These are phyloP conservation scores for Pyrocoelia pectoralis DNA, from an alignment of 2,888 invertebrate species.

Conservation along the genomic window DNA sequence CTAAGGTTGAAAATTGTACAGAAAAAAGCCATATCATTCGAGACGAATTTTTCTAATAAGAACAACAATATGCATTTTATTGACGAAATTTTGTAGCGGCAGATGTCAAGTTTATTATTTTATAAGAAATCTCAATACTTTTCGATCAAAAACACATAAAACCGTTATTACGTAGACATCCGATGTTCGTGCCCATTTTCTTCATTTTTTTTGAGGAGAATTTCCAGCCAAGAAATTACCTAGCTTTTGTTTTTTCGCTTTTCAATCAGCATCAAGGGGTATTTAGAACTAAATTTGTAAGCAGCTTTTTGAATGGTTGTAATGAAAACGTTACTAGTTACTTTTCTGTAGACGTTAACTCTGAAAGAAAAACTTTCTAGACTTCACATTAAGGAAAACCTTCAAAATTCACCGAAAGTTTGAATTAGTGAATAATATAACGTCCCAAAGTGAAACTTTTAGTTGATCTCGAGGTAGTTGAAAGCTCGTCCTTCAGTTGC, in stretches of 20 bases:
- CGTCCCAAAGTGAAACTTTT: conserved; percentile 39
- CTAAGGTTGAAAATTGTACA: conserved; percentile 14
- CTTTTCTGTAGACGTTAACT: conserved; percentile 15
- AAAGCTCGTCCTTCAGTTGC: conserved; percentile 43
- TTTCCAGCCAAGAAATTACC: not conserved
- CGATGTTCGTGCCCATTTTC: conserved; percentile 13
- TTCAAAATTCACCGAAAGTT: conserved; percentile 36
- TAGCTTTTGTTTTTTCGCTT: conserved; percentile 5
- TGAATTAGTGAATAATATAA: conserved; percentile 42
- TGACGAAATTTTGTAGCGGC: conserved; percentile 38
- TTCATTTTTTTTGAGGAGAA: not conserved
- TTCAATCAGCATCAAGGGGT: not conserved
- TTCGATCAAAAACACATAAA: conserved; percentile 36
- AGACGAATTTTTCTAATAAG: conserved; percentile 32
- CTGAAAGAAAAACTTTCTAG: conserved; percentile 41
- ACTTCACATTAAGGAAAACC: conserved; percentile 42
- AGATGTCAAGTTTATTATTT: conserved; percentile 43
- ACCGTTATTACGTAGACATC: conserved; percentile 29
- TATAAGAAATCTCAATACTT: conserved; percentile 35
- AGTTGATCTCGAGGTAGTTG: conserved; percentile 36
- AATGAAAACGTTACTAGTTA: conserved; percentile 12
- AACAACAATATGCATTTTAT: conserved; percentile 40
- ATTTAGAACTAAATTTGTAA: conserved; percentile 8
- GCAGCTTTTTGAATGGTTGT: conserved; percentile 10
- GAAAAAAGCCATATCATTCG: conserved; percentile 5